phyloP scores from a whole-genome alignment of 2,888 invertebrate species.

The Cheilosia pagana region DNA sequence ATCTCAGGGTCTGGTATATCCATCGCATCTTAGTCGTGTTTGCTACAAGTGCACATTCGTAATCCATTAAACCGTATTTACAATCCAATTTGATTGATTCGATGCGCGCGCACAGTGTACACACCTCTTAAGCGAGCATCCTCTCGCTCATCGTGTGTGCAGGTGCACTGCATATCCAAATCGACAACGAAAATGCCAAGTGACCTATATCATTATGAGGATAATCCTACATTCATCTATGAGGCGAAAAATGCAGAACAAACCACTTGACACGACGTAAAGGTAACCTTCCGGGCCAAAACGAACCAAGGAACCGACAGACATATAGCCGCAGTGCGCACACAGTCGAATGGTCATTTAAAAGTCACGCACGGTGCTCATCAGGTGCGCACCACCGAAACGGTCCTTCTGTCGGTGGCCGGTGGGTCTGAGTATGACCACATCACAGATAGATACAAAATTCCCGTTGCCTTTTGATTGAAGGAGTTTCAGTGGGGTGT shows the following conservation, averaged over 20 bases:
- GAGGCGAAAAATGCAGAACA: constrained; percentile 27
- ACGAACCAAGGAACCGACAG: constrained; percentile 3
- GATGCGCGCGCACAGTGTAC: constrained; percentile 55
- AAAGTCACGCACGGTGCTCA: constrained; percentile 62
- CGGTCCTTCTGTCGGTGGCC: constrained; percentile 18
- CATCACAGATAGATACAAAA: constrained; percentile 49
- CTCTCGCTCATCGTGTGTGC: constrained; percentile 11
- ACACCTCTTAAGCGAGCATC: constrained; percentile 22
- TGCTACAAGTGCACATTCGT: constrained; percentile 47
- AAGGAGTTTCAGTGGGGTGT: constrained; percentile 30
- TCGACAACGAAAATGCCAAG: constrained; percentile 45
- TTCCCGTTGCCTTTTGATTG: constrained; percentile 60
- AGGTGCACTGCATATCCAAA: constrained; percentile 35
- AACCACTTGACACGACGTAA: constrained; percentile 61
- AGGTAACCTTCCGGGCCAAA: constrained; percentile 54
- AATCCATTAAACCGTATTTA: constrained; percentile 72
- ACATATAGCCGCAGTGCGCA: neutral
- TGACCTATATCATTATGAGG: constrained; percentile 69
- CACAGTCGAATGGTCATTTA: constrained; percentile 60
- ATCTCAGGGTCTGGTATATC: constrained; percentile 26
- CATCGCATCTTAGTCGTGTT: constrained; percentile 9
- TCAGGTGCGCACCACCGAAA: constrained; percentile 23
- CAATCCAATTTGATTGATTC: constrained; percentile 75
- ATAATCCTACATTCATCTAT: constrained; percentile 54
- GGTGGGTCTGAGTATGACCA: constrained; percentile 12